phyloP scores from a whole-genome alignment of 1,140 invertebrate genomes.

The Saccostrea cuccullata region DNA sequence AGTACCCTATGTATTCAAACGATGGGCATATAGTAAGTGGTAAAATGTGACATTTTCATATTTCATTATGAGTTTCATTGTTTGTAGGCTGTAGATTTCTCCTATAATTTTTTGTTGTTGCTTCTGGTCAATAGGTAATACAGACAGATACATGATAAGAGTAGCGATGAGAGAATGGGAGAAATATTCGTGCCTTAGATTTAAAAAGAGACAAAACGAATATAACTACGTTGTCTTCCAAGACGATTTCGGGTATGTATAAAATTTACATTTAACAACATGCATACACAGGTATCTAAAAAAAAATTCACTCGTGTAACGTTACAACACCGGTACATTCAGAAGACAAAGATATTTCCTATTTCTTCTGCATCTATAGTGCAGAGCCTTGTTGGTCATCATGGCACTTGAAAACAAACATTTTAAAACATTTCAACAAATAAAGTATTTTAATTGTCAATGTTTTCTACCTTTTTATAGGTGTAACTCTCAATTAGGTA shows the following conservation, averaged over 20 bases:
- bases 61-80: not conserved
- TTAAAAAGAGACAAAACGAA: conserved; percentile 47
- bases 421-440: too few species aligned
- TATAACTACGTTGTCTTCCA: conserved; percentile 60
- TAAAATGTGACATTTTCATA: not conserved
- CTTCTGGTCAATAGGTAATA: conserved; percentile 40
- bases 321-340: not conserved
- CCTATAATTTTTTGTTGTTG: not conserved
- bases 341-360: not conserved
- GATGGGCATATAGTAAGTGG: conserved; percentile 47
- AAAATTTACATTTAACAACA: not conserved
- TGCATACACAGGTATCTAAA: not conserved
- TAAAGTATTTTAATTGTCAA: too few species aligned
- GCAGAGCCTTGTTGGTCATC: too few species aligned
- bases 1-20: conserved; percentile 45
- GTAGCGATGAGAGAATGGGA: conserved; percentile 65
- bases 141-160: conserved; percentile 50
- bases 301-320: conserved; percentile 12
- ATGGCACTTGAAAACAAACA: too few species aligned
- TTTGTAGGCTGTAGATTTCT: not conserved
- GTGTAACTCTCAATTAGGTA: conserved; percentile 66
- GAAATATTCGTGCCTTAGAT: conserved; percentile 65
- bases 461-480: conserved; percentile 48
- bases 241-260: conserved; percentile 64
- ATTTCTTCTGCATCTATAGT: too few species aligned